A percentile compares a stretch with the other conserved stretches of the same genome.
These are phyloP conservation scores for Dinomys branickii DNA, from an alignment of 2,113 vertebrate genomes.

Conservation along the genomic window DNA sequence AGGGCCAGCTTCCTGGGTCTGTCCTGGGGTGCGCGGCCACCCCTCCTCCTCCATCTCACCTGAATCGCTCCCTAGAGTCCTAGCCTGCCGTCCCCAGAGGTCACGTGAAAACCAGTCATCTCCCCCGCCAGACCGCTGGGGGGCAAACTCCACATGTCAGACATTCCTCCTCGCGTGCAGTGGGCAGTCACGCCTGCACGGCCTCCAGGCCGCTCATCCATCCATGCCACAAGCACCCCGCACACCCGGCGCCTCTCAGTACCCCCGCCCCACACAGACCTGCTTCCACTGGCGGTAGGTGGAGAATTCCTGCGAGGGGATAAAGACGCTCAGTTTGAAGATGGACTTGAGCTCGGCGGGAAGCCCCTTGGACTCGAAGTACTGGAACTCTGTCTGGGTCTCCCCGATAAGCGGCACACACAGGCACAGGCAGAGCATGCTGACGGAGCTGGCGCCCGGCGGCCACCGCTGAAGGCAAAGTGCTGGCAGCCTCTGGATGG, in stretches of 20 bases:
- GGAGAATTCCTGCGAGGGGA: slow-evolving; percentile 94
- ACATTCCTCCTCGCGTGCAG: not conserved
- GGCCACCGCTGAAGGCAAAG: not conserved
- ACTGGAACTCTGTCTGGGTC: slow-evolving; percentile 92
- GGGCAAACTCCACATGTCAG: not conserved
- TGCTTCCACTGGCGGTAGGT: slow-evolving; percentile 94
- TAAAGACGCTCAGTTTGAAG: slow-evolving; percentile 93
- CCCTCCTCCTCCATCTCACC: not conserved
- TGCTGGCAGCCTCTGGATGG: slow-evolving; percentile 24
- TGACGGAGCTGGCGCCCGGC: not conserved
- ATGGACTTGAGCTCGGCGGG: slow-evolving; percentile 94
- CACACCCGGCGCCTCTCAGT: not conserved
- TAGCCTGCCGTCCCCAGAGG: not conserved
- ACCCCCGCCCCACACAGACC: slow-evolving; percentile 76
- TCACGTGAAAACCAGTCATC: slow-evolving; percentile 33
- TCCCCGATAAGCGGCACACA: slow-evolving; percentile 91
- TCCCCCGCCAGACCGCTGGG: not conserved
- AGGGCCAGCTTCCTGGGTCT: not conserved
- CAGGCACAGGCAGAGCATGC: slow-evolving; percentile 95
- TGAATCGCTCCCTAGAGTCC: not conserved
- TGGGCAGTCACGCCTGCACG: too few species aligned
- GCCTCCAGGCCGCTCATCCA: not conserved
- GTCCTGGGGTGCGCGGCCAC: not conserved
- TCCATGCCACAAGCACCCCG: not conserved
- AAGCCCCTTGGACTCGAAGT: slow-evolving; percentile 95